phyloP scores from a whole-genome alignment of 2,888 invertebrate species.

The Thera britannica region DNA sequence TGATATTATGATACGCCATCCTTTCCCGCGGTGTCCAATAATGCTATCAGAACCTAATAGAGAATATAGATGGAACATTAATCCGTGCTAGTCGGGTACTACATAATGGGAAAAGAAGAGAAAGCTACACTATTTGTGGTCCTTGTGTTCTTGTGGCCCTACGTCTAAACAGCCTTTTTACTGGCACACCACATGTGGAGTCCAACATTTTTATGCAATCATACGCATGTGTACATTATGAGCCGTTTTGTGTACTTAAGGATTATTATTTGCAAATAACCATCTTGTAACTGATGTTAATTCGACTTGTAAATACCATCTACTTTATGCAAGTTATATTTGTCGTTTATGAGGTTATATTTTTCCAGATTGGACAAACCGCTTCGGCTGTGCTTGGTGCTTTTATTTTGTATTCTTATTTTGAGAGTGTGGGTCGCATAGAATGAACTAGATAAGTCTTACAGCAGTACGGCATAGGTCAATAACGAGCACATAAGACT shows the following conservation, averaged over 20 bases:
- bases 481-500: no score
- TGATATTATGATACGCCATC: neutral
- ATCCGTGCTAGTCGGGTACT: neutral
- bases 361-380: neutral
- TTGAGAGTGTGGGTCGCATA: no score
- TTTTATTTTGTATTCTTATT: neutral
- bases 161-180: conserved; percentile 2
- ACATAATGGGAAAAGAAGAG: neutral
- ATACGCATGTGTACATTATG: conserved; percentile 44
- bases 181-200: conserved; percentile 15
- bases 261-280: conserved; percentile 40
- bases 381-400: neutral
- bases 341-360: neutral
- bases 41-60: neutral
- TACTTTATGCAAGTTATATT: conserved; percentile 2
- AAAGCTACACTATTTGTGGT: conserved; percentile 6
- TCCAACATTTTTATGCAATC: conserved; percentile 53
- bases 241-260: conserved; percentile 38
- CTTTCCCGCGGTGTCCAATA: neutral
- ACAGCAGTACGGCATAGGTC: no score
- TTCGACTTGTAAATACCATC: conserved; percentile 25
- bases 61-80: neutral
- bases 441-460: no score
- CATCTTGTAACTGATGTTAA: conserved; percentile 24
- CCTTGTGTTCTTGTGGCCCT: neutral